Evolutionary conservation across 2,888 invertebrate genomes (phyloP).

Genomic region (Anoplius nigerrimus): DNA sequence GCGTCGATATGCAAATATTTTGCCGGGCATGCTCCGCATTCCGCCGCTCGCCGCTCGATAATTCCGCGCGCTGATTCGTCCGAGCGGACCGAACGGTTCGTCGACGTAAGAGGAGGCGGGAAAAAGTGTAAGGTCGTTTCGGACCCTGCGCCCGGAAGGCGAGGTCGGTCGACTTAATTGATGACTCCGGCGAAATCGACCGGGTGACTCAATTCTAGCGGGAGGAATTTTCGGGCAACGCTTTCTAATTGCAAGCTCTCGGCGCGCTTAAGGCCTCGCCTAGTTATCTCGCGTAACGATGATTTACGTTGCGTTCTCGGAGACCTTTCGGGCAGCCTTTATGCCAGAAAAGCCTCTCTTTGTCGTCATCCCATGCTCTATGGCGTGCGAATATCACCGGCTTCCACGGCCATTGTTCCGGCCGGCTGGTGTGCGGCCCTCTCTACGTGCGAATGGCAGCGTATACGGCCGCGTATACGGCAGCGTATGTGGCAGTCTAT

Average conservation of each 20-base stretch:
- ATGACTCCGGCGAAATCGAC: background rate
- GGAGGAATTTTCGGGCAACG: slow-evolving; percentile 39
- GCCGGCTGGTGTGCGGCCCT: slow-evolving; percentile 14
- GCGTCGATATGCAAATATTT: too few species aligned
- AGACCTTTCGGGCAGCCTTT: slow-evolving; percentile 46
- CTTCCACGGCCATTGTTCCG: slow-evolving; percentile 51
- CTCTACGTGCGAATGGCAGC: background rate
- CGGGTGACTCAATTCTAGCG: background rate
- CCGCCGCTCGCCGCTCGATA: too few species aligned
- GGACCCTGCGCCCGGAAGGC: too few species aligned
- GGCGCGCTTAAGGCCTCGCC: slow-evolving; percentile 40
- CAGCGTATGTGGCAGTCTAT: too few species aligned
- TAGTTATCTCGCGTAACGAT: slow-evolving; percentile 44
- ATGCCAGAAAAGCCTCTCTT: slow-evolving; percentile 55
- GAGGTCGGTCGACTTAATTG: background rate
- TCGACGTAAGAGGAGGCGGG: too few species aligned
- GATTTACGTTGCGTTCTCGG: slow-evolving; percentile 51
- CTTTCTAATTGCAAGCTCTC: slow-evolving; percentile 53
- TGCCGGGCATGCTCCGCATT: too few species aligned
- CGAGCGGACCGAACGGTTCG: too few species aligned
- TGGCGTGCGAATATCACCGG: slow-evolving; percentile 48
- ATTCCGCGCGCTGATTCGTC: too few species aligned
- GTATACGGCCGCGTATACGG: too few species aligned
- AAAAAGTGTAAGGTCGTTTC: background rate
- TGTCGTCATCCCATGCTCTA: slow-evolving; percentile 49